Evolutionary conservation across 2,113 vertebrate genomes (phyloP).

Genomic region (Chloropsis hardwickii): DNA sequence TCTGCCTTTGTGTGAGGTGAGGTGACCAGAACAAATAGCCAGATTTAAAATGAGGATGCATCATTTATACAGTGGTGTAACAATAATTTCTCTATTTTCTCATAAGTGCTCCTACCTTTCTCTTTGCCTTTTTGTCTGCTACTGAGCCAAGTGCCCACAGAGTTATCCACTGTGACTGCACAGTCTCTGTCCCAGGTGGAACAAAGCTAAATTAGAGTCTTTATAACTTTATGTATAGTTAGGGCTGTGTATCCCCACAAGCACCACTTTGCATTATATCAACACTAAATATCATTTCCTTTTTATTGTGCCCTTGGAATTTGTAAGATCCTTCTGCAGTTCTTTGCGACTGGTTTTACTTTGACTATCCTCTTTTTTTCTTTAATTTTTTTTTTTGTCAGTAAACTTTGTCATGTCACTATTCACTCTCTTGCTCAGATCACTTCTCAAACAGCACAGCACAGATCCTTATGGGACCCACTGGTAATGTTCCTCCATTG

Average conservation of each 20-base stretch:
- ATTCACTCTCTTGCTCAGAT: neutral
- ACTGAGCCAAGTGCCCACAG: neutral
- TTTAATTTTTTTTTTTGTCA: neutral
- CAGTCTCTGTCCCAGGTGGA: neutral
- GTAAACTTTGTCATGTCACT: neutral
- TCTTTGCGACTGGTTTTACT: constrained; percentile 1
- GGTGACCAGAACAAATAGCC: neutral
- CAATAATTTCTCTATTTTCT: neutral
- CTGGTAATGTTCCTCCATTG: constrained; percentile 15
- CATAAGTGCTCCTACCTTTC: neutral
- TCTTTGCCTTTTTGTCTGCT: neutral
- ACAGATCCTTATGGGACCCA: neutral
- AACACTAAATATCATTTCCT: neutral
- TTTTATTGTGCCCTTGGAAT: neutral
- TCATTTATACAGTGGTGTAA: neutral
- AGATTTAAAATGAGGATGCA: neutral
- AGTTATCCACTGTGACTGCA: neutral
- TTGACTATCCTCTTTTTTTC: neutral
- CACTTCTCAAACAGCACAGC: neutral
- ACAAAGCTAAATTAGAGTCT: neutral
- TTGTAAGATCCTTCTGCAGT: neutral
- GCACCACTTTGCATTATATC: neutral
- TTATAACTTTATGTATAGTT: neutral
- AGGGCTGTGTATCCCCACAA: neutral
- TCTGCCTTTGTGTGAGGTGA: neutral